These are phyloP conservation scores for Odiellus spinosus DNA, from an alignment of 2,888 invertebrate species.

Conservation along the genomic window DNA sequence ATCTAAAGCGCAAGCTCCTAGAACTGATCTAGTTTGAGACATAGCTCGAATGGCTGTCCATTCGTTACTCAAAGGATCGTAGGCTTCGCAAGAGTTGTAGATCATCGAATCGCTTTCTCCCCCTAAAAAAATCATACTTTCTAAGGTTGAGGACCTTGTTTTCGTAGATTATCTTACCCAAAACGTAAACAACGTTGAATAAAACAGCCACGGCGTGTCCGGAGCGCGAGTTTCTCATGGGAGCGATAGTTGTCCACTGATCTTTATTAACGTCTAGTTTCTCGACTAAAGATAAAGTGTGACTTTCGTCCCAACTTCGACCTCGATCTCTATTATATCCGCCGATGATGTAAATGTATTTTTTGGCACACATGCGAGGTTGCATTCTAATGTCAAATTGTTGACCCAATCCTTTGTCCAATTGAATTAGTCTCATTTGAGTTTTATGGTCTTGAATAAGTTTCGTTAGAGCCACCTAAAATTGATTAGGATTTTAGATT, in stretches of 20 bases:
- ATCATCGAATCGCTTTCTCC: slow-evolving; percentile 38
- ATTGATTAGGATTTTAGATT: too few relatives aligned
- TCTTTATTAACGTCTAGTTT: slow-evolving; percentile 58
- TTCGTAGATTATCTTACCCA: too few relatives aligned
- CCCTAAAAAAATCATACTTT: too few relatives aligned
- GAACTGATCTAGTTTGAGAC: slow-evolving; percentile 56
- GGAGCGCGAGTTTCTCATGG: slow-evolving; percentile 69
- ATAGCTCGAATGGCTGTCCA: slow-evolving; percentile 10
- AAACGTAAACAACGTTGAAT: slow-evolving; percentile 71
- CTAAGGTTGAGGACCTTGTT: too few relatives aligned
- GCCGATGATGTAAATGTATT: slow-evolving; percentile 71
- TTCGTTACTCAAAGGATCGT: slow-evolving; percentile 25
- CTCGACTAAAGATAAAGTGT: slow-evolving; percentile 61
- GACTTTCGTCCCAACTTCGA: slow-evolving; percentile 49
- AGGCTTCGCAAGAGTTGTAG: slow-evolving; percentile 26
- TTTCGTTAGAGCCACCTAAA: slow-evolving; percentile 43
- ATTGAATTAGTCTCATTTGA: slow-evolving; percentile 5
- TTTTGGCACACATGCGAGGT: slow-evolving; percentile 68
- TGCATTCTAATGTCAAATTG: slow-evolving; percentile 35
- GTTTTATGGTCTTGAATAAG: slow-evolving; percentile 22
- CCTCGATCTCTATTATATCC: slow-evolving; percentile 72
- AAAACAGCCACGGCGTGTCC: slow-evolving; percentile 71
- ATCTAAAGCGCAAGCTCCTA: slow-evolving; percentile 68
- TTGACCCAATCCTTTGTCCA: slow-evolving; percentile 2
- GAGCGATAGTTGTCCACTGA: slow-evolving; percentile 59